These are phyloP conservation scores for Botrylloides violaceus DNA, from an alignment of 23 tunicate genomes.

Conservation along the genomic window DNA sequence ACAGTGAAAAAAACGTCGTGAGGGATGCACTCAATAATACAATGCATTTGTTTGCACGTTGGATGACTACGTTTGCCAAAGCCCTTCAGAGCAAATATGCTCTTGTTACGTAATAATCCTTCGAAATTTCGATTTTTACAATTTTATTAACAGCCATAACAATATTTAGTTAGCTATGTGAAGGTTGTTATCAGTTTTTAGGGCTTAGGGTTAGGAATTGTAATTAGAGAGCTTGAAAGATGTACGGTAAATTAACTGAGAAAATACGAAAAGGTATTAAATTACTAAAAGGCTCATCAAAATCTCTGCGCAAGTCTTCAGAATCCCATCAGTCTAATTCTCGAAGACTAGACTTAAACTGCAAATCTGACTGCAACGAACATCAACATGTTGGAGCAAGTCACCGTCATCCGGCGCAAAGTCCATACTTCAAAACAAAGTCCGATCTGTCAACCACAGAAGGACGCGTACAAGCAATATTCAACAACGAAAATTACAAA, in stretches of 20 bases:
- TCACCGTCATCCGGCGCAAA: neutral
- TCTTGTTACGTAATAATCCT: neutral
- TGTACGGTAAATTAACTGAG: constrained; percentile 52
- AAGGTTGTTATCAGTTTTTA: too few relatives aligned
- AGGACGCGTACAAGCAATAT: constrained; percentile 9
- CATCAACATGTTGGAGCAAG: neutral
- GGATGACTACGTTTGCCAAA: neutral
- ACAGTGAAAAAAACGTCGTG: neutral
- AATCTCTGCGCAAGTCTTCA: constrained; percentile 19
- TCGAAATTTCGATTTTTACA: neutral
- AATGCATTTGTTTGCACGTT: neutral
- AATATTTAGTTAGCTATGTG: too few relatives aligned
- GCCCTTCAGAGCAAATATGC: neutral
- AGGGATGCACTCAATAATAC: too few relatives aligned
- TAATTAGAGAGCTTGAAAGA: neutral
- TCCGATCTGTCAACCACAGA: neutral
- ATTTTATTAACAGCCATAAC: too few relatives aligned
- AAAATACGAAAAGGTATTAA: constrained; percentile 41
- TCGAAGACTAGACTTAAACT: neutral
- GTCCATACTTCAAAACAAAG: neutral
- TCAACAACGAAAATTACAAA: constrained; percentile 42
- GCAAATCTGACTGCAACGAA: neutral
- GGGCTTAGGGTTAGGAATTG: neutral
- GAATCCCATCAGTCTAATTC: neutral
- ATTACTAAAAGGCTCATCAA: constrained; percentile 21